Percentiles rank a stretch among this genome's conserved stretches.
Evolutionary conservation across 2,888 invertebrate genomes (phyloP).

Genomic region (Acanthosepion pharaonis): DNA sequence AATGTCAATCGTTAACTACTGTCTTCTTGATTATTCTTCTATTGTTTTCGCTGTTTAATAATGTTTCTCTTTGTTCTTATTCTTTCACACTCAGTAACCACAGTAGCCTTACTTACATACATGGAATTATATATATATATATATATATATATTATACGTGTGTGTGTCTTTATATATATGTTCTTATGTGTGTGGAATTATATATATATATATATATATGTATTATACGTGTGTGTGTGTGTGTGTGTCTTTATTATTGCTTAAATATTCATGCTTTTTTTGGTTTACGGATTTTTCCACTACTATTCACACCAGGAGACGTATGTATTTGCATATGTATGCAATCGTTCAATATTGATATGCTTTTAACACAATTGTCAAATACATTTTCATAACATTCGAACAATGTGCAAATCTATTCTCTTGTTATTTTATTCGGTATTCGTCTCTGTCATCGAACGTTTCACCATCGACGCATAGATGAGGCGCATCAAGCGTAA

Average conservation of each 20-base stretch:
- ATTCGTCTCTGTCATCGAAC: not conserved
- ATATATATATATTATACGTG: not conserved
- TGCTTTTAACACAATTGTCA: not conserved
- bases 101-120: not conserved
- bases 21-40: no score
- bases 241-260: not conserved
- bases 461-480: not conserved
- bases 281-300: no score
- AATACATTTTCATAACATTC: slow-evolving; percentile 33
- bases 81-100: no score
- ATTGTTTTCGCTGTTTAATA: no score
- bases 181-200: not conserved
- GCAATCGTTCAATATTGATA: not conserved
- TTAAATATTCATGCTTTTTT: not conserved
- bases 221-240: not conserved
- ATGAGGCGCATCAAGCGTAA: not conserved
- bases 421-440: not conserved
- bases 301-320: not conserved
- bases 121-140: not conserved
- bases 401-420: not conserved
- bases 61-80: no score
- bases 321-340: not conserved
- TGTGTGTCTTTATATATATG: no score
- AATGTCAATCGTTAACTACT: no score
- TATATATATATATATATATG: not conserved